Conservation (phyloP, 2,888 invertebrate genomes). For the Drosophila nigricruria region DNA sequence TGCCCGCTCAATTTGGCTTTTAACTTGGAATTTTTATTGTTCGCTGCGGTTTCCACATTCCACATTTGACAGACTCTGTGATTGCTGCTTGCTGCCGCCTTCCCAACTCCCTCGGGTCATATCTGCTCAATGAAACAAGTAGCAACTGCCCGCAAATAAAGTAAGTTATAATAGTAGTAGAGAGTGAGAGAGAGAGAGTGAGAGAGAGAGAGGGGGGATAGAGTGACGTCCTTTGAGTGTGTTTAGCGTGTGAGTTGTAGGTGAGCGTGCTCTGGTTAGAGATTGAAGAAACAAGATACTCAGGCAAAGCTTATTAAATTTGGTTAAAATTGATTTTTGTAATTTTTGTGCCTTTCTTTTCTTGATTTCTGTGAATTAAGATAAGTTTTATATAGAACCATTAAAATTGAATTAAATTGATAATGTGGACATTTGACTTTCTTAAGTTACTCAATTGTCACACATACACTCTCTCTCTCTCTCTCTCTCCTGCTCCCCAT, state of each 20-base stretch:
- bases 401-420: background rate
- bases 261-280: constrained; percentile 2
- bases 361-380: background rate
- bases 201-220: background rate
- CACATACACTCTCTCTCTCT: background rate
- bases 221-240: constrained; percentile 5
- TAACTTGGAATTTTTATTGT: constrained; percentile 71
- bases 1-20: constrained; percentile 45
- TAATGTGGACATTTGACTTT: too few relatives aligned
- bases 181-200: background rate
- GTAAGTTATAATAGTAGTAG: background rate
- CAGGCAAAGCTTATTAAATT: background rate
- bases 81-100: constrained; percentile 10
- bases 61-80: constrained; percentile 22
- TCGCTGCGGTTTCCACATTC: constrained; percentile 38
- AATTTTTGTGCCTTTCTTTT: too few relatives aligned
- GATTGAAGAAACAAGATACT: background rate
- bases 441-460: too few relatives aligned
- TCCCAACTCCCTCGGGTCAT: constrained; percentile 51
- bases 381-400: too few relatives aligned
- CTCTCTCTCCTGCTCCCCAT: too few relatives aligned
- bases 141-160: background rate
- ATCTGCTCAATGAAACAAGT: constrained; percentile 53
- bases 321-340: background rate
- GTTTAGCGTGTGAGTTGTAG: constrained; percentile 4